Evolutionary conservation across 2,888 invertebrate species (phyloP), one percentile per base, ranked within the genome.

Genomic region (Peribatodes rhomboidaria): DNA sequence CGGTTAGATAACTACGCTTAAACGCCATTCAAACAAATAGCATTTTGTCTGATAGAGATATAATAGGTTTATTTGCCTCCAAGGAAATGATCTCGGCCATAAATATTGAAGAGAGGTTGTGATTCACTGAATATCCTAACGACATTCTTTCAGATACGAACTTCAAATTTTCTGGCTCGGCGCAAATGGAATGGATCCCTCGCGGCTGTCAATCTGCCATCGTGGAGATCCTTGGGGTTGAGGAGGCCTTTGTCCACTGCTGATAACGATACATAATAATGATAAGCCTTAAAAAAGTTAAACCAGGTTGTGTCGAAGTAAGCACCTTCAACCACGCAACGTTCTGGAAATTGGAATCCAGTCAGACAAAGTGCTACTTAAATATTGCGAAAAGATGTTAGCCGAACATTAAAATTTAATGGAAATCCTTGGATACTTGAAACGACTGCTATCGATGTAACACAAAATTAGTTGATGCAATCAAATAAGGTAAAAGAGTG

Each of bases 391-490:
- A 55, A 54, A 33, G 11, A 3, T 20, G 83, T 78, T 85, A 85
- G 84, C 69, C 72, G 76, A 77, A 80, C 84, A 84, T 86, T 85
- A 82, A 77, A 80, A 75, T 82, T 85, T 84, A 83, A 86, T 87
- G 83, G 83, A 83, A 85, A 82, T 78, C 78, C 81, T 79, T 78
- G 75, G 77, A 85, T 82, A 80, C 78, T 83, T 74, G 78, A 73
- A 77, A 74, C 76, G 75, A 78, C 80, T 78, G 78, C 76, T 81
- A 81, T 80, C 82, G 83, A 85, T 86, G 84, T 85, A 86, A 87
- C 78, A 81, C 79, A 63, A 85, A 87, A 86, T 85, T 80, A 83
- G 83, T 82, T 87, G 84, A 83, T 85, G 88, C 85, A 87, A 87
- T 83, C 81, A 79, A 84, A 84, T 83, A 83, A 81, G 74, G 78